A percentile compares a stretch with the other conserved stretches of the same genome.
Conservation (phyloP, 2,113 vertebrate species). For the Nymphicus hollandicus region DNA sequence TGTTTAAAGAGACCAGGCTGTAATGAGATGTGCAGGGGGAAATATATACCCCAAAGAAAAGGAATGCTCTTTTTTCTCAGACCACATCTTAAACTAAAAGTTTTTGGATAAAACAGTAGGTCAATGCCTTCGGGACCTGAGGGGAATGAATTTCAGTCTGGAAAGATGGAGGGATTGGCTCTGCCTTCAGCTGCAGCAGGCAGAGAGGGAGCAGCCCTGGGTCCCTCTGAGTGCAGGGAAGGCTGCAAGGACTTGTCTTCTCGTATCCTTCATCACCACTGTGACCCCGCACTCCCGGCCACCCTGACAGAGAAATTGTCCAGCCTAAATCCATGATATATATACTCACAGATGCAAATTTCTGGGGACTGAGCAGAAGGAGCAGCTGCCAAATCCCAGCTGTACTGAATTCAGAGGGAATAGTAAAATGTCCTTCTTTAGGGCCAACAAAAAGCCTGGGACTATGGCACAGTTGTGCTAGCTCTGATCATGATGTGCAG, state of each 20-base stretch:
- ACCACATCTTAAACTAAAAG: not conserved
- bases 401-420: not conserved
- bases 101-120: not conserved
- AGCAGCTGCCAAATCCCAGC: not conserved
- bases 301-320: not conserved
- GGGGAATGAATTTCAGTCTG: not conserved
- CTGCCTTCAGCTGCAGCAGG: not conserved
- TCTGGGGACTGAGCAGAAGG: not conserved
- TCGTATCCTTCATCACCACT: fast-evolving
- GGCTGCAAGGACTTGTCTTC: fast-evolving
- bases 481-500: not conserved
- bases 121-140: not conserved
- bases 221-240: fast-evolving
- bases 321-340: not conserved
- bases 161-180: not conserved
- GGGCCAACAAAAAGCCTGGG: not conserved
- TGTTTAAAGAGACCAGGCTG: constrained; percentile 26
- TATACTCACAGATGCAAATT: not conserved
- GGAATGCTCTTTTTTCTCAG: not conserved
- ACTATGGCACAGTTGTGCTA: not conserved
- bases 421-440: not conserved
- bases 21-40: not conserved
- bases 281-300: not conserved
- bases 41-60: constrained; percentile 1
- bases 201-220: not conserved